Conservation (phyloP, 2,797 vertebrate genomes). For the Echeneis naucrates region DNA sequence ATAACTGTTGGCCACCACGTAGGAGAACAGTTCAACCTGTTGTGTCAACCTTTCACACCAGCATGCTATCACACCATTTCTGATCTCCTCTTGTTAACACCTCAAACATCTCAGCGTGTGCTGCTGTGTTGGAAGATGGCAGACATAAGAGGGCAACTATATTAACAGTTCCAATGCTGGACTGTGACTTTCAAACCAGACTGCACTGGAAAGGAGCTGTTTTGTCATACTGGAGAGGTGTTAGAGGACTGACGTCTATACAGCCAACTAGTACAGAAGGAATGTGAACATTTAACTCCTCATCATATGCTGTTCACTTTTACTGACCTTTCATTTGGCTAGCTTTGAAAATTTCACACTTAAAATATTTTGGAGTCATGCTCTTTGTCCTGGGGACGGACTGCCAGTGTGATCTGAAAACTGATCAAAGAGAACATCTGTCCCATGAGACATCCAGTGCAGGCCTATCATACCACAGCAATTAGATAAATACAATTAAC, state of each 20-base stretch:
- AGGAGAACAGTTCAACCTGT: not conserved
- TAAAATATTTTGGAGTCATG: not conserved
- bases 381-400: not conserved
- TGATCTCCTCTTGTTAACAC: constrained; percentile 6
- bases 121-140: not conserved
- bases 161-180: not conserved
- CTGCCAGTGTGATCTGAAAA: constrained; percentile 17
- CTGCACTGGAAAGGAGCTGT: not conserved
- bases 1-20: not conserved
- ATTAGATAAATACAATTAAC: constrained; percentile 33
- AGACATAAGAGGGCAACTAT: not conserved
- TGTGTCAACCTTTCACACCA: constrained; percentile 3
- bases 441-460: constrained; percentile 5
- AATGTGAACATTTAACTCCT: not conserved
- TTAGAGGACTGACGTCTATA: not conserved
- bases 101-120: not conserved
- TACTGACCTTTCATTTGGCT: not conserved
- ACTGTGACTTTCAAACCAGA: not conserved
- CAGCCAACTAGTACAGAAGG: not conserved
- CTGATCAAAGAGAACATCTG: constrained; percentile 18
- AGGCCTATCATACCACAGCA: constrained; percentile 4
- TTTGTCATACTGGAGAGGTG: not conserved
- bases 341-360: constrained; percentile 4
- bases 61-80: constrained; percentile 1
- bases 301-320: not conserved